Conservation (phyloP, 2,113 vertebrate genomes). For the Xenopus laevis region DNA sequence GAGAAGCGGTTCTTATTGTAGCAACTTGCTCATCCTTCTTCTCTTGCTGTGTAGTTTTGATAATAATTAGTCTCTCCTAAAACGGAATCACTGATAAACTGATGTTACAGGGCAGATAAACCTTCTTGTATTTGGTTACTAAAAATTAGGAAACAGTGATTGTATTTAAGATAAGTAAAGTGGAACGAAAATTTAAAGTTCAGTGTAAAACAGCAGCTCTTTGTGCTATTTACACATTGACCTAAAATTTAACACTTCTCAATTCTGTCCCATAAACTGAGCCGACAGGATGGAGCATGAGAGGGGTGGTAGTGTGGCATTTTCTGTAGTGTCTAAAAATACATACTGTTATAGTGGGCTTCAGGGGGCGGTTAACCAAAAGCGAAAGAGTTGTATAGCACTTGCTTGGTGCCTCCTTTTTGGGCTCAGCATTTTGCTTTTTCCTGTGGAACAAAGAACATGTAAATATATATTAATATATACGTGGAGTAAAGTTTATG, state of each 20-base stretch:
- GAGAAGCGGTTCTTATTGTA: no score
- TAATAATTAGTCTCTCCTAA: not conserved
- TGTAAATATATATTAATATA: no score
- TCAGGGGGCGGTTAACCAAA: slow-evolving; percentile 23
- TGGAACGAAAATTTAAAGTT: not conserved
- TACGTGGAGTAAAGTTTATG: no score
- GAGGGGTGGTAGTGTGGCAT: not conserved
- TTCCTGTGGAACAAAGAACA: slow-evolving; percentile 16
- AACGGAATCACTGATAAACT: not conserved
- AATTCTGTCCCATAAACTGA: not conserved
- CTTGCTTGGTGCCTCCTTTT: not conserved
- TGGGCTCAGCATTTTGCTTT: not conserved
- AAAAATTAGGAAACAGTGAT: not conserved
- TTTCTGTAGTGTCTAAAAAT: not conserved
- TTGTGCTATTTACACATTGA: not conserved
- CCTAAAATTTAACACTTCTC: not conserved
- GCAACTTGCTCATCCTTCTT: no score
- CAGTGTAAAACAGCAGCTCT: not conserved
- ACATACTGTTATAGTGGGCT: slow-evolving; percentile 14
- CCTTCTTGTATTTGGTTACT: not conserved
- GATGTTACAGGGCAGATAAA: not conserved
- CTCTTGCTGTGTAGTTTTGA: no score
- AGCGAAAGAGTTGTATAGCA: not conserved
- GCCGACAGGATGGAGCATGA: not conserved
- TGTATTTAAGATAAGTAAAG: slow-evolving; percentile 1